Base-by-base conservation (phyloP, 2,113 vertebrate species). In the Sus scrofa region DNA sequence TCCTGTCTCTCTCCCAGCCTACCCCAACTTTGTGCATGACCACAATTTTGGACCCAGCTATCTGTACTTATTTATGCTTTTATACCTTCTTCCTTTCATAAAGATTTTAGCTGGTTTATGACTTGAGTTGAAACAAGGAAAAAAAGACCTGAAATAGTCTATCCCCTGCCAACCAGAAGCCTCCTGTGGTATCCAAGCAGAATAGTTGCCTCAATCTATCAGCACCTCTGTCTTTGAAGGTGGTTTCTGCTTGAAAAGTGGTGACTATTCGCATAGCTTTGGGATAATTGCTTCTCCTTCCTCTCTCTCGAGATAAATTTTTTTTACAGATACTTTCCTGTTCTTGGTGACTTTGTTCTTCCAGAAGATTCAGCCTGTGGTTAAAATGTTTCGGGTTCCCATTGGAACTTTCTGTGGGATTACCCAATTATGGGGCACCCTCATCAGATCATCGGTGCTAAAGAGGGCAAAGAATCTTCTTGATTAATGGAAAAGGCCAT, bases 241-340 rank as follows among this genome's bases (percentile, higher is more conserved):
- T 96, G 95, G 89, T 97, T 96, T 97, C 91, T 96, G 54, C 95
- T 97, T 97, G 94, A 89, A 88, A 86, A 97, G 79, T 82, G 86
- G 81, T 97, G 89, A 96, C 86, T 94, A 39, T 85, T 86, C 95
- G 91, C 68, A 63, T 95, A 97, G 91, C 90, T 68, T 71, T 85
- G 87, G 86, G 37, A 88, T 93, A 85, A 85, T 93, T 93, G 52
- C 89, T 95, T 93, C 52, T 96, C 24, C 77, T 94, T 62, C 89
- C 84, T 95, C 73, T 95, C 73, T 97, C 34, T 95, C 2, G 60
- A 91, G 94, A 81, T 91, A 54, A 39, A 15, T 86, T 84, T 70
- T 62, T 60, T 32, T 52, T 27, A 44, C 89, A 87, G 91, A 87
- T 94, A 93, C 37, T 92, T 97, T 97, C 60, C 85, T 96, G 18